A percentile compares a stretch with the other conserved stretches of the same genome.
phyloP scores from a whole-genome alignment of 2,888 invertebrate species.

The Asteroscopus sphinx region DNA sequence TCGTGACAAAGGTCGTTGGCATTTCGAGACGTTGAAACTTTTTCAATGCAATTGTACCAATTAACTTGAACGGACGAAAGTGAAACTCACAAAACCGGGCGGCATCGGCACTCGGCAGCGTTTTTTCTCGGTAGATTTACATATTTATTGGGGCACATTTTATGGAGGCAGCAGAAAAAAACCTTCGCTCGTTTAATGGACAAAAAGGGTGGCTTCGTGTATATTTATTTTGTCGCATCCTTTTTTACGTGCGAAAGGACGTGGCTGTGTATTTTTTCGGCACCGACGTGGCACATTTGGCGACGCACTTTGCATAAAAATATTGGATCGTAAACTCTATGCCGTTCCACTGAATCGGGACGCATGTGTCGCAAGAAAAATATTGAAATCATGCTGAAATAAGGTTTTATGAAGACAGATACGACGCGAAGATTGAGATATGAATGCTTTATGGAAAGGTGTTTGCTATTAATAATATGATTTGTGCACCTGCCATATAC shows the following conservation, averaged over 20 bases:
- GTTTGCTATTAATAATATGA: conserved; percentile 66
- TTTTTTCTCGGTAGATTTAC: conserved; percentile 86
- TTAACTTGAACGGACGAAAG: conserved; percentile 83
- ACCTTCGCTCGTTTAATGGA: conserved; percentile 87
- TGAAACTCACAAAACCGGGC: conserved; percentile 82
- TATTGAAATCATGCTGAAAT: conserved; percentile 80
- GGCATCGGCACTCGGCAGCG: conserved; percentile 68
- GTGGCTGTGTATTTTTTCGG: conserved; percentile 84
- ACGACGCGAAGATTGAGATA: conserved; percentile 76
- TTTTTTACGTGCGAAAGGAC: conserved; percentile 88
- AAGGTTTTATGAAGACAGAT: conserved; percentile 79
- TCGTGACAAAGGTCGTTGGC: conserved; percentile 77
- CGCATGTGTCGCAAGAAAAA: conserved; percentile 82
- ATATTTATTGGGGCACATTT: conserved; percentile 90
- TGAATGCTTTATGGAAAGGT: conserved; percentile 69
- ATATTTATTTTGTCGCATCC: conserved; percentile 90
- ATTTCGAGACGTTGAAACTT: conserved; percentile 65
- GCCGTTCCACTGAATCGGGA: conserved; percentile 76
- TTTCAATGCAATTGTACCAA: conserved; percentile 83
- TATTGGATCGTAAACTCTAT: conserved; percentile 87
- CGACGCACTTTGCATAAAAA: conserved; percentile 89
- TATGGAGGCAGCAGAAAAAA: conserved; percentile 86
- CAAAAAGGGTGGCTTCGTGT: conserved; percentile 89
- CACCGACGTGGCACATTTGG: conserved; percentile 86
- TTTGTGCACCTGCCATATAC: conserved; percentile 68